These are phyloP conservation scores for Akabosia matsudoensis DNA, from an alignment of 1,140 invertebrate genomes.

Conservation along the genomic window DNA sequence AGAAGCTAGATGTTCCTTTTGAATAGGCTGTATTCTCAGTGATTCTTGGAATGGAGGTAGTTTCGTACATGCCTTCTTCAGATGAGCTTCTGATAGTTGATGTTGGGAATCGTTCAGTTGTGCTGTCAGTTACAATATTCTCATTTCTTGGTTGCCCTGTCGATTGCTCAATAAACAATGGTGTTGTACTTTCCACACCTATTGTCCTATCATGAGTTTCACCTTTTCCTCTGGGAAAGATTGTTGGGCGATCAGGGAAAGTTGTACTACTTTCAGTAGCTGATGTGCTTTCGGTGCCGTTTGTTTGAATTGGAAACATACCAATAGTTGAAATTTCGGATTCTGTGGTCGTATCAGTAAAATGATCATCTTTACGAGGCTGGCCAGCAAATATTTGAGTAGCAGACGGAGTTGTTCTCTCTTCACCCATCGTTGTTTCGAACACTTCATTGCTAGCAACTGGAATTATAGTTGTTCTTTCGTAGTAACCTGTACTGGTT, in stretches of 20 bases:
- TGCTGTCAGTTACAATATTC: not conserved
- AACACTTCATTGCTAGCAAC: no score
- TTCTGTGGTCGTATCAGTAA: not conserved
- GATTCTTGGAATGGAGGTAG: not conserved
- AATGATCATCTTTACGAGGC: no score
- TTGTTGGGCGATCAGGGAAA: not conserved
- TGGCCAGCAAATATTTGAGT: no score
- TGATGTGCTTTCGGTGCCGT: not conserved
- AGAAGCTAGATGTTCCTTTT: no score
- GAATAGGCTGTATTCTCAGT: no score
- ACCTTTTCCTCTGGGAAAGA: not conserved
- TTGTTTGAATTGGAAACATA: not conserved
- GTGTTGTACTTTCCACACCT: not conserved
- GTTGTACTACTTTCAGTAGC: no score
- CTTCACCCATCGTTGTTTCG: no score
- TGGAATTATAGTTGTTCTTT: no score
- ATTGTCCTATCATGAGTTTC: not conserved
- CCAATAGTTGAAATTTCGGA: not conserved
- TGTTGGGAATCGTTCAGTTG: not conserved
- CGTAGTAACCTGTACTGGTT: no score
- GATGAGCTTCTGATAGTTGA: no score
- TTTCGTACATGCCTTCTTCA: not conserved
- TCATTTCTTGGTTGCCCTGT: not conserved
- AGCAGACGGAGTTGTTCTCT: no score
- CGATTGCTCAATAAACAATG: not conserved